Conservation (phyloP, 1,140 invertebrate species). For the Tetramorium alpestre region DNA sequence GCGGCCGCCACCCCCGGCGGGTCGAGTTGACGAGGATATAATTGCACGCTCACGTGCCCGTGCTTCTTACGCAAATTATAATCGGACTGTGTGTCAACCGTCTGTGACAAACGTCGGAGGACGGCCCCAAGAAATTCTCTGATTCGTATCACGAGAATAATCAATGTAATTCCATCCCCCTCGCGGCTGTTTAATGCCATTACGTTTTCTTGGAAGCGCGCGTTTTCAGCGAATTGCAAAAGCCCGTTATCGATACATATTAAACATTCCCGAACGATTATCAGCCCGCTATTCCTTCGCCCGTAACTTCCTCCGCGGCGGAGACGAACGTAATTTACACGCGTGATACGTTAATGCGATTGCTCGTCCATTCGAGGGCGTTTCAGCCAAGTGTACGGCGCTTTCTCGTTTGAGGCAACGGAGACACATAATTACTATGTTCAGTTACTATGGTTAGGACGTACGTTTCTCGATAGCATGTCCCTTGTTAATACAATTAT, state of each 20-base stretch:
- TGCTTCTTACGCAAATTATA: conserved; percentile 57
- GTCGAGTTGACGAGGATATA: conserved; percentile 72
- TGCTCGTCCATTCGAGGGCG: not conserved
- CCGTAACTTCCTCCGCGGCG: not conserved
- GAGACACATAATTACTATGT: not conserved
- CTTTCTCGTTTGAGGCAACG: not conserved
- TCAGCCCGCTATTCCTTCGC: not conserved
- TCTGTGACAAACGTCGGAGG: conserved; percentile 22
- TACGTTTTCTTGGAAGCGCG: conserved; percentile 24
- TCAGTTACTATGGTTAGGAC: not conserved
- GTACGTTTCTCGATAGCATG: no score
- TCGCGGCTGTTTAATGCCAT: conserved; percentile 20
- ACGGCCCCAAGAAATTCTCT: conserved; percentile 7
- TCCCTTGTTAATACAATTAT: not conserved
- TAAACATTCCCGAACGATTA: conserved; percentile 20
- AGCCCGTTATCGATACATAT: conserved; percentile 43
- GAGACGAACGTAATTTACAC: conserved; percentile 25
- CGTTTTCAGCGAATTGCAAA: conserved; percentile 28
- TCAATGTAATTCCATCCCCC: conserved; percentile 42
- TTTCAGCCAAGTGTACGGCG: not conserved
- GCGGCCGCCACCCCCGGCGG: not conserved
- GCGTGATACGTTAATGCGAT: conserved; percentile 18
- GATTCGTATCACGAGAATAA: conserved; percentile 54
- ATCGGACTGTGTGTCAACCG: conserved; percentile 47
- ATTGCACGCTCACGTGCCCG: conserved; percentile 74